phyloP scores from a whole-genome alignment of 2,113 vertebrate species.

The Stegostoma tigrinum region DNA sequence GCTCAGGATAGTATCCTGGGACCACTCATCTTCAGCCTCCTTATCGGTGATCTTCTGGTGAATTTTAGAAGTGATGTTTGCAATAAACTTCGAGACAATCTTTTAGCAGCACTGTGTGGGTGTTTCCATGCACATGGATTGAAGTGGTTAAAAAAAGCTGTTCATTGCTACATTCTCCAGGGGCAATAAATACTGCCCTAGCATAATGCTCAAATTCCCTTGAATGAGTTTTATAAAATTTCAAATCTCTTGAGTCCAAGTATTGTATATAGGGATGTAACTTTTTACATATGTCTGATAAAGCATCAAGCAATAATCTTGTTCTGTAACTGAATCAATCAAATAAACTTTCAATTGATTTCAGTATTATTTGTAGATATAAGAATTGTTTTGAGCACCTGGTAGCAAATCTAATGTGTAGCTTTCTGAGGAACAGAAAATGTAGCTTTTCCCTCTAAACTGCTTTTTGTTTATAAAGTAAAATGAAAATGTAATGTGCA shows the following conservation, averaged over 20 bases:
- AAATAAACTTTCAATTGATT: not conserved
- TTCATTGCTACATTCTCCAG: not conserved
- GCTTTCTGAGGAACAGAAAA: not conserved
- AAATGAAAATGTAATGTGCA: not conserved
- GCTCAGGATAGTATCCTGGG: too few relatives aligned
- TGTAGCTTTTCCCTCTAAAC: not conserved
- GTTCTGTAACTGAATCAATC: not conserved
- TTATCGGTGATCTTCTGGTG: too few relatives aligned
- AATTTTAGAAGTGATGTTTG: too few relatives aligned
- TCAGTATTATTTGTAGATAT: not conserved
- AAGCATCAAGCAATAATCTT: not conserved
- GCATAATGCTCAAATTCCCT: too few relatives aligned
- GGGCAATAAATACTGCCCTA: too few relatives aligned
- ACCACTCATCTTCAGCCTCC: too few relatives aligned
- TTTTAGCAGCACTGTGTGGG: too few relatives aligned
- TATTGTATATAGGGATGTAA: not conserved
- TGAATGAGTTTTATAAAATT: too few relatives aligned
- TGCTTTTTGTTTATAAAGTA: not conserved
- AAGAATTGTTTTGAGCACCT: not conserved
- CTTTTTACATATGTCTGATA: not conserved
- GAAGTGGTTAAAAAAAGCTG: too few relatives aligned
- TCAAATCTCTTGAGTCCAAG: not conserved
- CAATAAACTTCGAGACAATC: too few relatives aligned
- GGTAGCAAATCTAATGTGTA: not conserved
- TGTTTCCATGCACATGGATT: too few relatives aligned